Conservation (phyloP, 2,113 vertebrate species). For the Cephalopholis sonnerati region DNA sequence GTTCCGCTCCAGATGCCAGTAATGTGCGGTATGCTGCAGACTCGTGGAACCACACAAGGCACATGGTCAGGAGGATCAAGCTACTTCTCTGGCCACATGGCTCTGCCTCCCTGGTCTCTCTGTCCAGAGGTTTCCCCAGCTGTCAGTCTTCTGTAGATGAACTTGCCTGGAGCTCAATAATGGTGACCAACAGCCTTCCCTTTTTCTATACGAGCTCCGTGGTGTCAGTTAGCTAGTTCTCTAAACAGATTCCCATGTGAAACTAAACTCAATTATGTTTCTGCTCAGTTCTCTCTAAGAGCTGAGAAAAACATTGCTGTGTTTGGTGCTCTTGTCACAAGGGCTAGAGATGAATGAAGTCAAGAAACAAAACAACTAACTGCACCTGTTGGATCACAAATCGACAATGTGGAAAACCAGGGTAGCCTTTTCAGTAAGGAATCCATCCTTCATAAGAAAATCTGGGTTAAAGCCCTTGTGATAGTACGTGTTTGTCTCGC, state of each 20-base stretch:
- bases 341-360: background rate
- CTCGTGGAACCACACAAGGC: constrained; percentile 38
- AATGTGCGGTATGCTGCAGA: constrained; percentile 51
- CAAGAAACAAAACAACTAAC: background rate
- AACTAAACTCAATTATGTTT: background rate
- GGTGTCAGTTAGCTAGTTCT: background rate
- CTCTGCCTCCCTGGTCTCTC: background rate
- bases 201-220: background rate
- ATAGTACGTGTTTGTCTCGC: background rate
- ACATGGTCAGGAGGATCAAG: constrained; percentile 44
- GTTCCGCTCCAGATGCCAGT: constrained; percentile 59
- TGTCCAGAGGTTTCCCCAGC: background rate
- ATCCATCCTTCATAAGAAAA: background rate
- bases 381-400: background rate
- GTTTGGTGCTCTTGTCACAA: background rate
- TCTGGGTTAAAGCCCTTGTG: background rate
- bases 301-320: background rate
- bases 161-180: background rate
- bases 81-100: constrained; percentile 10
- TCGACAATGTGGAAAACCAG: background rate
- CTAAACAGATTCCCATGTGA: constrained; percentile 11
- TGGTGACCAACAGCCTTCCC: background rate
- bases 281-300: background rate
- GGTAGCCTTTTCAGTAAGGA: background rate
- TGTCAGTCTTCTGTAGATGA: background rate